These are phyloP conservation scores for Tenthredo amoena DNA, from an alignment of 2,888 invertebrate species.

Conservation along the genomic window DNA sequence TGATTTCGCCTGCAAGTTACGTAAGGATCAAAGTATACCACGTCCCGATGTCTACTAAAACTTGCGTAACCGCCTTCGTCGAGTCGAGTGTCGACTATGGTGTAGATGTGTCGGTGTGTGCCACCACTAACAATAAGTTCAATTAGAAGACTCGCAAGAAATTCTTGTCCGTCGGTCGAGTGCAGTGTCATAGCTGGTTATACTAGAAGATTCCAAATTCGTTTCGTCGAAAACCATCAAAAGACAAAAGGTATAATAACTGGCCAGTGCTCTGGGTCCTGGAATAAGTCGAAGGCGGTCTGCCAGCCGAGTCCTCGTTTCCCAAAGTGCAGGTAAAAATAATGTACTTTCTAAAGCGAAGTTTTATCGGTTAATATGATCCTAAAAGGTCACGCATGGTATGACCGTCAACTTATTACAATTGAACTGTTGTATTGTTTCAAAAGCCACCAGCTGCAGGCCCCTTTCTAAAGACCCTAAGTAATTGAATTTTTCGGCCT, in stretches of 20 bases:
- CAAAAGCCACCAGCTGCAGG: background rate
- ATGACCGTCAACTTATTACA: background rate
- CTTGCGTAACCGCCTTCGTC: slow-evolving; percentile 13
- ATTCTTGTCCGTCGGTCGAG: background rate
- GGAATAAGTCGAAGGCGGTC: background rate
- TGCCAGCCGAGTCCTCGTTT: background rate
- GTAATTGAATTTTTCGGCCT: background rate
- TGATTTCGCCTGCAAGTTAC: slow-evolving; percentile 19
- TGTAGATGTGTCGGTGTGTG: background rate
- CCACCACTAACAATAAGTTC: slow-evolving; percentile 20
- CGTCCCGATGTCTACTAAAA: background rate
- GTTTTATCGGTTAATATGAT: background rate
- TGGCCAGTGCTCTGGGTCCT: background rate
- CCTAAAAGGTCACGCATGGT: slow-evolving; percentile 4
- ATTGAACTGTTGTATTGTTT: slow-evolving; percentile 25
- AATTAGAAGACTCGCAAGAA: slow-evolving; percentile 23
- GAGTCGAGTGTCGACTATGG: background rate
- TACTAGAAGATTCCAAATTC: background rate
- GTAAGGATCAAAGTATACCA: slow-evolving; percentile 24
- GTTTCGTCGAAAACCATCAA: slow-evolving; percentile 15
- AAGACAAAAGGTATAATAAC: background rate
- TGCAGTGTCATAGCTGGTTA: background rate
- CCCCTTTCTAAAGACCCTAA: background rate
- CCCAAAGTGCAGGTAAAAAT: slow-evolving; percentile 33
- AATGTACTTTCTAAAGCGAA: background rate